Conservation (phyloP, 2,888 invertebrate genomes). For the Ormyrus thymus region DNA sequence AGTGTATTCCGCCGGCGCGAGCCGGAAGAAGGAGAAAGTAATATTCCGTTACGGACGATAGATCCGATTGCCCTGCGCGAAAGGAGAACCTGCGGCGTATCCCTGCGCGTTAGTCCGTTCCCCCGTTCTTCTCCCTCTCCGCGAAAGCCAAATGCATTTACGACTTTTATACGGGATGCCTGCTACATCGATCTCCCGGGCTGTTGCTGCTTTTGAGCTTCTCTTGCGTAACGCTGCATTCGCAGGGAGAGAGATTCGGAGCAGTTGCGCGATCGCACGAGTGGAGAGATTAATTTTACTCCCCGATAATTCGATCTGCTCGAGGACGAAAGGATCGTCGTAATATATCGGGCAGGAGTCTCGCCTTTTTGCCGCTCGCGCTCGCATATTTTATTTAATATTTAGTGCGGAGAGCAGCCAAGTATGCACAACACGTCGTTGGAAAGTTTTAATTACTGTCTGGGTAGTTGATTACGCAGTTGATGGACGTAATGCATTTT, state of each 20-base stretch:
- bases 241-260: not conserved
- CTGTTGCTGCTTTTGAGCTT: not conserved
- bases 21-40: conserved; percentile 42
- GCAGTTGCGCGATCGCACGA: not conserved
- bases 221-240: not conserved
- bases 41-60: conserved; percentile 36
- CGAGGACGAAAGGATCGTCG: not conserved
- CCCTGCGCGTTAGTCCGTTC: conserved; percentile 18
- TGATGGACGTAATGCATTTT: conserved; percentile 19
- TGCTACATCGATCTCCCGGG: conserved; percentile 31
- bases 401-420: conserved; percentile 12
- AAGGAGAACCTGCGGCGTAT: not conserved
- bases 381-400: conserved; percentile 48
- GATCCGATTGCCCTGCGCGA: conserved; percentile 28
- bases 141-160: conserved; percentile 45
- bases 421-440: not conserved
- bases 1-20: conserved; percentile 2
- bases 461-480: conserved; percentile 12
- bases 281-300: conserved; percentile 33
- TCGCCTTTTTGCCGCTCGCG: not conserved
- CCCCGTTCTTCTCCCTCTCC: not conserved
- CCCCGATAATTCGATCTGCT: too few species aligned
- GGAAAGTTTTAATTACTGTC: conserved; percentile 46
- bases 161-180: conserved; percentile 50
- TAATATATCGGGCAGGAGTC: not conserved